Evolutionary conservation across 2,797 vertebrate genomes (phyloP), one percentile per base, ranked within the genome.

Genomic region (Acanthiza pusilla): DNA sequence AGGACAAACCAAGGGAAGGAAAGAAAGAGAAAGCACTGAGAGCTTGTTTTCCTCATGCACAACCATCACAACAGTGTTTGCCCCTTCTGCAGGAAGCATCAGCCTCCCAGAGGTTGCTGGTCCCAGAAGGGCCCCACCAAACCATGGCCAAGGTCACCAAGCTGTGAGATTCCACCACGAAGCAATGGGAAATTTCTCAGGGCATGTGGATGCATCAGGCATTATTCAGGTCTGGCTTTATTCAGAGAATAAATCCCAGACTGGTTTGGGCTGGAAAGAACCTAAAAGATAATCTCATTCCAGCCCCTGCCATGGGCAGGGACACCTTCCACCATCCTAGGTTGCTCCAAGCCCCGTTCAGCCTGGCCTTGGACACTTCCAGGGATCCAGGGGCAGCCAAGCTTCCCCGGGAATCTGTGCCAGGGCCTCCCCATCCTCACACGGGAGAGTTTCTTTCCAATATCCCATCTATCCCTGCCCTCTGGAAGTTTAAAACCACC

Each of bases 1-100:
- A 88, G 16, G 18, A 79, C 62, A 34, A 2, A 27, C 1, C 67
- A 11, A 14, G 68, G 11, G 10, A 85, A 34, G 51, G 27, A 88
- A 34, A 58, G 27, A 13, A 14, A 80, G 3, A 73, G 15, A n/a
- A 57, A 67, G 17, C 5, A n/a, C 2, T 4, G 1, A 72, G 7
- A 40, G 26, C 0, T 0, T 2, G 2, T 13, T 63, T 17, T 43
- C 43, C 48, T 0, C 0, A 5, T 0, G 18, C 47, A 9, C 13
- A 42, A 3, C 36, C 34, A 60, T 1, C 27, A 13, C 10, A 13
- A 21, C 2, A 40, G 42, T 1, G 4, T 21, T 18, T 36, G 36
- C 61, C 42, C 70, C n/a, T 62, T 16, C 45, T 26, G 27, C 1
- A 47, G 45, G 7, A 61, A 29, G 18, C 30, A 34, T 8, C 48